Percentiles rank a stretch among this genome's conserved stretches.
These are phyloP conservation scores for Mythimna vitellina DNA, from an alignment of 2,888 invertebrate species.

Conservation along the genomic window DNA sequence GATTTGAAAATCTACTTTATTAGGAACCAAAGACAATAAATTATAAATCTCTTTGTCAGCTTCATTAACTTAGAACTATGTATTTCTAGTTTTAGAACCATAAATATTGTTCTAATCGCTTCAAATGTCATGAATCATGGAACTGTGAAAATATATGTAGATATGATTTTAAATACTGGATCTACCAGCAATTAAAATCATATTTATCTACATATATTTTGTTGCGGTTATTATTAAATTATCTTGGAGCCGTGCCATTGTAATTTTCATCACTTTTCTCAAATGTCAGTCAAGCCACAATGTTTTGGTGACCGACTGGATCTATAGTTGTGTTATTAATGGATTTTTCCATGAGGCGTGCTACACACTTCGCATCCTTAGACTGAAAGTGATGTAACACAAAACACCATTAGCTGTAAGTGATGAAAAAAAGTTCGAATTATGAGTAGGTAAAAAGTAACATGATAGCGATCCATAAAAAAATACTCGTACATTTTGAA, in stretches of 20 bases:
- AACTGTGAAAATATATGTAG: constrained; percentile 4
- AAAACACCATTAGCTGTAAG: too few relatives aligned
- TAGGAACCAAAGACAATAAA: background rate
- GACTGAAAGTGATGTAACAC: too few relatives aligned
- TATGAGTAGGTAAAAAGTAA: too few relatives aligned
- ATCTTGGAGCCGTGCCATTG: constrained; percentile 18
- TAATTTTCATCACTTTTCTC: constrained; percentile 1
- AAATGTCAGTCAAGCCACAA: background rate
- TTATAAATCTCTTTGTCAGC: too few relatives aligned
- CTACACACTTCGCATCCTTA: too few relatives aligned
- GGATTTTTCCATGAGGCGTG: background rate
- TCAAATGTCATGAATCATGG: constrained; percentile 15
- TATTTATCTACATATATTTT: too few relatives aligned
- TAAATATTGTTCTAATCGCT: constrained; percentile 37
- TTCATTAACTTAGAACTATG: background rate
- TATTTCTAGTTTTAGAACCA: constrained; percentile 22
- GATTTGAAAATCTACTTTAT: constrained; percentile 9
- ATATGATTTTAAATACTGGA: constrained; percentile 32
- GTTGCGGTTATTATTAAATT: constrained; percentile 19
- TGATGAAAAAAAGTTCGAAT: too few relatives aligned
- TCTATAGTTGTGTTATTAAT: background rate
- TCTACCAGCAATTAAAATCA: too few relatives aligned
- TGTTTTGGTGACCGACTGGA: background rate
- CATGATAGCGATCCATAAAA: too few relatives aligned
- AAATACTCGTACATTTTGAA: too few relatives aligned